These are phyloP conservation scores for Himalopsyche anomala DNA, from an alignment of 2,888 invertebrate genomes.

Conservation along the genomic window DNA sequence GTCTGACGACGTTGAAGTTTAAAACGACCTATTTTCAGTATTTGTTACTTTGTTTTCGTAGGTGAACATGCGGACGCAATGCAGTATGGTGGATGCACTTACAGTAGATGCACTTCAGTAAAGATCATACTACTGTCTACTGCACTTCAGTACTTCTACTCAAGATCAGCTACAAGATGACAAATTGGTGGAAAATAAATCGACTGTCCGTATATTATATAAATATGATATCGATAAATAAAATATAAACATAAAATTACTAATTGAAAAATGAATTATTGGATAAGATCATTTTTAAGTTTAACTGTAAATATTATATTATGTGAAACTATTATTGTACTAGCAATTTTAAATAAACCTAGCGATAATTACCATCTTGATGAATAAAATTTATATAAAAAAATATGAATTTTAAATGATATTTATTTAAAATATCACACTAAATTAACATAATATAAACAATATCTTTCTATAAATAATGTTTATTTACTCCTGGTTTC, in stretches of 20 bases:
- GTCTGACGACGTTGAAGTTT: too few species aligned
- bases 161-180: slow-evolving; percentile 22
- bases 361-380: too few species aligned
- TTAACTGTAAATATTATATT: neutral
- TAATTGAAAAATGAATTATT: neutral
- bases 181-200: neutral
- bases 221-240: neutral
- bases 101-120: slow-evolving; percentile 3
- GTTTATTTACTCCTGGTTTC: too few species aligned
- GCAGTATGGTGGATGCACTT: slow-evolving; percentile 62
- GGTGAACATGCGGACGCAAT: slow-evolving; percentile 66
- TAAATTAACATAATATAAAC: too few species aligned
- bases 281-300: slow-evolving; percentile 10
- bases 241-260: neutral
- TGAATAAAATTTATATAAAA: too few species aligned
- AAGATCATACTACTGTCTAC: neutral
- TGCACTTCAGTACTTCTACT: slow-evolving; percentile 1
- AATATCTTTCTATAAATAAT: too few species aligned
- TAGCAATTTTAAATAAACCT: neutral
- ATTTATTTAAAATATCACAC: too few species aligned
- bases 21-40: too few species aligned
- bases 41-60: slow-evolving; percentile 46
- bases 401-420: too few species aligned
- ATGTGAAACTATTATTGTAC: neutral
- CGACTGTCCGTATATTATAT: slow-evolving; percentile 1